Evolutionary conservation across 2,888 invertebrate species (phyloP), one percentile per base, ranked within the genome.

Genomic region (Oscheius sp.): DNA sequence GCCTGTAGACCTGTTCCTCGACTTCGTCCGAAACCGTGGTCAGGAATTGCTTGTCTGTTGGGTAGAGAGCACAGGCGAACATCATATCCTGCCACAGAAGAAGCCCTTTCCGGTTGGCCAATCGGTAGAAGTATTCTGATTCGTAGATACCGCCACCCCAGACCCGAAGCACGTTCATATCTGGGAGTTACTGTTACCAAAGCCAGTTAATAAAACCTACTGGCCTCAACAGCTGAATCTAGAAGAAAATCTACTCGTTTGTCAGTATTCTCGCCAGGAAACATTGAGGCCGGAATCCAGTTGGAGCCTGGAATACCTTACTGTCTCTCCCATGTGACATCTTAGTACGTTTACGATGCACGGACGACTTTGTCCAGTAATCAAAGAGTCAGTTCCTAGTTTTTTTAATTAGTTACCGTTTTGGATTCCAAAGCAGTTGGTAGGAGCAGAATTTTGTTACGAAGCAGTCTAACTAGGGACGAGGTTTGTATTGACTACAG

Each of bases 71-170:
- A 89, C 96, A 96, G 0, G 96, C 97, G 89, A 96, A 99, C 93
- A 96, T 94, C 89, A 97, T 93, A 90, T 99, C 98, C 81, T 99
- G 97, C 97, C 97, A 99, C 73, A 99, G 93, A 86, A 98, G 91
- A 62, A 98, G 93, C 0, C 98, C 98, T 66, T 94, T 76, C 58
- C 76, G 21, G n/a, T 73, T 50, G 2, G 80, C 74, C 50, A 79
- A 78, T 2, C 90, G 75, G 89, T 98, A 99, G 90, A 98, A 96
- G 74, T 92, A 92, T 83, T 96, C 94, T 0, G 93, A 93, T 89
- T 97, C 97, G 87, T 97, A 99, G 0, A 95, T 91, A 0, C 96
- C 98, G n/a, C 98, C 98, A 37, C 98, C 98, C 98, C 98, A 99
- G 1, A 98, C n/a, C 33, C 98, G 92, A 13, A 98, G 90, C 93